A percentile compares a stretch with the other conserved stretches of the same genome.
Conservation (phyloP, 2,888 invertebrate species). For the Timandra comae region DNA sequence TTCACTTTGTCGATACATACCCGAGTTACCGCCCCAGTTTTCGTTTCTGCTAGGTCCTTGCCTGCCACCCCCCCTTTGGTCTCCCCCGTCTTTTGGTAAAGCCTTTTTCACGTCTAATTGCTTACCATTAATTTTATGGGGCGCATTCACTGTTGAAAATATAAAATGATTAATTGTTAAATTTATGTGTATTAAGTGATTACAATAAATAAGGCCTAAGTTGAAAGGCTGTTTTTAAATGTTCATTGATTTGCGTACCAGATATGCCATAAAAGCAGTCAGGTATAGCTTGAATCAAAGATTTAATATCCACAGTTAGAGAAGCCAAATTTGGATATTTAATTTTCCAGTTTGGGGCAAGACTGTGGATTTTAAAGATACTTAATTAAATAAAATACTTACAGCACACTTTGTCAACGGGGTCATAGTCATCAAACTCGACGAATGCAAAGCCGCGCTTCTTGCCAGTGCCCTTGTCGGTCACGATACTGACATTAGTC, state of each 20-base stretch:
- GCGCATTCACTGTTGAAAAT: slow-evolving; percentile 83
- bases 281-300: slow-evolving; percentile 72
- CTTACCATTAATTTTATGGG: slow-evolving; percentile 90
- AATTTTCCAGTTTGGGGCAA: slow-evolving; percentile 69
- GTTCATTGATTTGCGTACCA: slow-evolving; percentile 71
- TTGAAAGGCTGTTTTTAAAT: slow-evolving; percentile 18
- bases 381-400: slow-evolving; percentile 65
- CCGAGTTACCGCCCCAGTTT: slow-evolving; percentile 43
- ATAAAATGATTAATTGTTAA: slow-evolving; percentile 10
- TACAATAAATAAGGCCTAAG: slow-evolving; percentile 4
- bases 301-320: slow-evolving; percentile 67
- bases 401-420: slow-evolving; percentile 97
- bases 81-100: slow-evolving; percentile 85
- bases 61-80: slow-evolving; percentile 74
- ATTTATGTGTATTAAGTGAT: slow-evolving; percentile 1
- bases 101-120: slow-evolving; percentile 96
- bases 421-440: slow-evolving; percentile 97
- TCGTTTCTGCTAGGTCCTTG: slow-evolving; percentile 61
- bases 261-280: slow-evolving; percentile 43
- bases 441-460: slow-evolving; percentile 97
- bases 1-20: no score
- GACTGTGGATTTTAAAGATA: slow-evolving; percentile 43
- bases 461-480: slow-evolving; percentile 94
- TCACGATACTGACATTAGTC: slow-evolving; percentile 90
- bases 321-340: slow-evolving; percentile 67